Percentiles rank a stretch among this genome's conserved stretches.
Conservation (phyloP, 2,797 vertebrate species). For the Danio albolineatus region DNA sequence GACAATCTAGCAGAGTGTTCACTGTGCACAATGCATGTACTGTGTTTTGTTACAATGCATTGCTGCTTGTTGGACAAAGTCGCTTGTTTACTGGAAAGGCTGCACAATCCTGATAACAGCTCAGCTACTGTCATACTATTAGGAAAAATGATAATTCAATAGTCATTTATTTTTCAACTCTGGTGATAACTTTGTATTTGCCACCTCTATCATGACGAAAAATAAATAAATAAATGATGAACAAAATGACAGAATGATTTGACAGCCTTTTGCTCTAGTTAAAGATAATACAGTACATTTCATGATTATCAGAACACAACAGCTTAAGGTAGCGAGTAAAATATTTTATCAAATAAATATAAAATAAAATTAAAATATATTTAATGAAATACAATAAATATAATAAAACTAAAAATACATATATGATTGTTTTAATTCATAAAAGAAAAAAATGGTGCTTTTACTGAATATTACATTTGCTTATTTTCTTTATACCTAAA, state of each 20-base stretch:
- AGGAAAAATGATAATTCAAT: neutral
- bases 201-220: neutral
- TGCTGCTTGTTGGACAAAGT: neutral
- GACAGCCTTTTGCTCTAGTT: neutral
- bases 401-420: too few species aligned
- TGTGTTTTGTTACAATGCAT: neutral
- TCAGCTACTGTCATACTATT: neutral
- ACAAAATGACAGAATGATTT: neutral
- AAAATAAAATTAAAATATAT: too few species aligned
- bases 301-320: neutral
- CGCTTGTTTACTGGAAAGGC: conserved; percentile 9
- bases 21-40: neutral
- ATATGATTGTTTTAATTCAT: too few species aligned
- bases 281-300: neutral
- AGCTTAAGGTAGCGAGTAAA: neutral
- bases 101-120: neutral
- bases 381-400: too few species aligned
- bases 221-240: neutral
- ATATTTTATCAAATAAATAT: too few species aligned
- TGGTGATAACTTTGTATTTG: neutral
- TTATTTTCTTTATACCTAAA: too few species aligned
- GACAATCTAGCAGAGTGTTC: neutral
- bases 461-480: too few species aligned
- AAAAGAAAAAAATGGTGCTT: too few species aligned
- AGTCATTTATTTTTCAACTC: neutral